A percentile compares a stretch with the other conserved stretches of the same genome.
These are phyloP conservation scores for Apoda limacodes DNA, from an alignment of 2,888 invertebrate genomes.

Conservation along the genomic window DNA sequence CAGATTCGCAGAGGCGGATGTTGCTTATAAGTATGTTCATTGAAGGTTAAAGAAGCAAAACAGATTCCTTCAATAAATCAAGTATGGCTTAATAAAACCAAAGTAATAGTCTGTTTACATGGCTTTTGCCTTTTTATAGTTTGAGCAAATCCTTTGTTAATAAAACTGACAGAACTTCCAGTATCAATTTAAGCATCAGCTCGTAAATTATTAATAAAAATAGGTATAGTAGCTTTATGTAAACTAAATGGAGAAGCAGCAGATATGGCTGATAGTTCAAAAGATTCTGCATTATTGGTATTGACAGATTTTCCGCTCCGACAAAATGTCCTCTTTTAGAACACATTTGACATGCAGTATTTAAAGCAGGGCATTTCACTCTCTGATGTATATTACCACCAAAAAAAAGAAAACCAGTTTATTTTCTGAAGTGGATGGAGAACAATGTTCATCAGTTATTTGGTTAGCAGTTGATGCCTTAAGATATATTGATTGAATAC, in stretches of 20 bases:
- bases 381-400: slow-evolving; percentile 6
- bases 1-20: slow-evolving; percentile 6
- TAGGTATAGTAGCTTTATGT: background rate
- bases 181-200: background rate
- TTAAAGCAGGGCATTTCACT: slow-evolving; percentile 3
- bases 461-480: too few species aligned
- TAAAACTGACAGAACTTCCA: background rate
- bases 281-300: background rate
- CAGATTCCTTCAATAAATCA: background rate
- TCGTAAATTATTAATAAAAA: background rate
- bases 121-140: background rate
- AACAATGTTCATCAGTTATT: too few species aligned
- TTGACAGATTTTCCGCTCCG: background rate
- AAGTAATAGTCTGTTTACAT: background rate
- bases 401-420: slow-evolving; percentile 8
- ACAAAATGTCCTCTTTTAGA: slow-evolving; percentile 6
- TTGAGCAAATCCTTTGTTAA: background rate
- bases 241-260: background rate
- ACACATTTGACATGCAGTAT: slow-evolving; percentile 4
- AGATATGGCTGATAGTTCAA: background rate
- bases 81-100: background rate
- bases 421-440: slow-evolving; percentile 1
- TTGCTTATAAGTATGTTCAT: background rate
- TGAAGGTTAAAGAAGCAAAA: background rate
- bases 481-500: too few species aligned